phyloP scores from a whole-genome alignment of 2,113 vertebrate species.

The Furnarius figulus region DNA sequence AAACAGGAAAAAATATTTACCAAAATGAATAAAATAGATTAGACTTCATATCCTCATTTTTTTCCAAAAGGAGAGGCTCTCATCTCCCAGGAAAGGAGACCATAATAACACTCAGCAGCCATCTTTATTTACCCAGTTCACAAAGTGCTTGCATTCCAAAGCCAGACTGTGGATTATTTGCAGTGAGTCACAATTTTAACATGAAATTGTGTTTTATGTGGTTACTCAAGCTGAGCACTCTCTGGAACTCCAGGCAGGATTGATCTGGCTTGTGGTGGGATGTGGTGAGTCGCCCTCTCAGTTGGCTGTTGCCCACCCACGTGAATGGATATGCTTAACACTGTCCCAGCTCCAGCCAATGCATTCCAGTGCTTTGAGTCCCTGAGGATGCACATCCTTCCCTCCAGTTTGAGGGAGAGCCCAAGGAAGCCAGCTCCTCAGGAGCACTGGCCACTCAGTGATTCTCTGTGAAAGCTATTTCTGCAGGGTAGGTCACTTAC shows the following conservation, averaged over 20 bases:
- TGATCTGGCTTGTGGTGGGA: neutral
- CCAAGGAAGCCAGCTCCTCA: neutral
- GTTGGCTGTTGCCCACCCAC: neutral
- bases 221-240: rapidly evolving
- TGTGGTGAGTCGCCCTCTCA: neutral
- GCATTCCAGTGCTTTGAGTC: neutral
- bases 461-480: neutral
- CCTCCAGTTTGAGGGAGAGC: neutral
- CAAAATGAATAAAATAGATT: neutral
- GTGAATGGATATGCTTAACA: neutral
- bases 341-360: neutral
- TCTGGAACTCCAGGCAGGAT: neutral
- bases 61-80: neutral
- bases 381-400: neutral
- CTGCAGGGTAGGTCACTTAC: neutral
- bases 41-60: neutral
- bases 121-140: neutral
- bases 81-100: neutral
- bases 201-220: neutral
- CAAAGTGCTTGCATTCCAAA: neutral
- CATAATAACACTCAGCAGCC: neutral
- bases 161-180: neutral
- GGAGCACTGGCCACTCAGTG: neutral
- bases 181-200: neutral
- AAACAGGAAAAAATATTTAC: neutral